Conservation (phyloP, 2,797 vertebrate genomes). For the Halcyon leucocephala region DNA sequence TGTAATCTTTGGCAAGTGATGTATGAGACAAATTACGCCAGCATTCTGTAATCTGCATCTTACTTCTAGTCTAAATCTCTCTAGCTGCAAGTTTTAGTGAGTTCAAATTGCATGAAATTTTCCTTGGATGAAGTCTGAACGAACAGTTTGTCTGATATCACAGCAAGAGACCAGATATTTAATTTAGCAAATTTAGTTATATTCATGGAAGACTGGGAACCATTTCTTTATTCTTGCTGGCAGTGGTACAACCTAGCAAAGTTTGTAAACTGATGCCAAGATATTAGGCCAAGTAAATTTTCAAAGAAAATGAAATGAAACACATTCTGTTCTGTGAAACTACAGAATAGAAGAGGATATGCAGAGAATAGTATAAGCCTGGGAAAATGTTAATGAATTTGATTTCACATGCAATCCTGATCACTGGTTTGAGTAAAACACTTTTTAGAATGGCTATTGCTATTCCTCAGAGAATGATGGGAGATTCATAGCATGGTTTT, state of each 20-base stretch:
- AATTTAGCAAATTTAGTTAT: conserved; percentile 31
- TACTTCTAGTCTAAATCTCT: neutral
- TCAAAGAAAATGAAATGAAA: neutral
- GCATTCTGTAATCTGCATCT: neutral
- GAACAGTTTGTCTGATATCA: neutral
- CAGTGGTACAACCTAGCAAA: conserved; percentile 5
- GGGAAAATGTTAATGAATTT: conserved; percentile 19
- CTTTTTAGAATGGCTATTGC: neutral
- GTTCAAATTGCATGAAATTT: neutral
- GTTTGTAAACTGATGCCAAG: neutral
- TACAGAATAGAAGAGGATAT: neutral
- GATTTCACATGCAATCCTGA: neutral
- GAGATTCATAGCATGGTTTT: neutral
- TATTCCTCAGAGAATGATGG: neutral
- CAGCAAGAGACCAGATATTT: neutral
- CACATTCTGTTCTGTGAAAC: neutral
- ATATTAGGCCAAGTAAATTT: conserved; percentile 3
- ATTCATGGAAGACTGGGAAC: conserved; percentile 19
- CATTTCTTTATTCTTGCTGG: conserved; percentile 14
- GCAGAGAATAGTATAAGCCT: neutral
- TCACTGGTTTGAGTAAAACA: neutral
- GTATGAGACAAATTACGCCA: neutral
- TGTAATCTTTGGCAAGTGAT: neutral
- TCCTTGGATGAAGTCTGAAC: neutral
- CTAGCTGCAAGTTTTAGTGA: neutral